These are phyloP conservation scores for Drosophila neonasuta DNA, from an alignment of 2,888 invertebrate species.

Conservation along the genomic window DNA sequence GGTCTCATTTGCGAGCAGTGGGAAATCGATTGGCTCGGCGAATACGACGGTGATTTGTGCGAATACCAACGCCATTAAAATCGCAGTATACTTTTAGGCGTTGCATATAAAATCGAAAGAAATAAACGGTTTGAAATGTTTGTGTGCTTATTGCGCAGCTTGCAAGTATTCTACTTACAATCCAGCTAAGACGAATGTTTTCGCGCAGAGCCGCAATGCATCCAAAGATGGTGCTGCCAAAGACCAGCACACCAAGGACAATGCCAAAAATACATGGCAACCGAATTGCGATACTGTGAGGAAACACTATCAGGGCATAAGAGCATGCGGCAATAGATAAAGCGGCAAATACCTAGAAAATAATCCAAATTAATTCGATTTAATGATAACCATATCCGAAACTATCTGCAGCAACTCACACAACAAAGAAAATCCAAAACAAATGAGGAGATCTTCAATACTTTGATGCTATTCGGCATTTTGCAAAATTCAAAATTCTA, in stretches of 20 bases:
- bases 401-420: slow-evolving; percentile 58
- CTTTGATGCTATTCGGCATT: slow-evolving; percentile 71
- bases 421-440: slow-evolving; percentile 76
- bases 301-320: slow-evolving; percentile 65
- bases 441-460: slow-evolving; percentile 71
- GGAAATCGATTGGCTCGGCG: slow-evolving; percentile 69
- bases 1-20: slow-evolving; percentile 67
- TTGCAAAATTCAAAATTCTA: slow-evolving; percentile 9
- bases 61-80: slow-evolving; percentile 61
- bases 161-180: slow-evolving; percentile 59
- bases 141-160: background rate
- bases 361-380: slow-evolving; percentile 2
- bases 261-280: slow-evolving; percentile 75
- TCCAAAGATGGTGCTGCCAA: slow-evolving; percentile 69
- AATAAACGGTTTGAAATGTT: no score
- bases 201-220: slow-evolving; percentile 66
- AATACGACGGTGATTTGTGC: slow-evolving; percentile 75
- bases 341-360: slow-evolving; percentile 63
- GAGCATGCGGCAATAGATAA: slow-evolving; percentile 67
- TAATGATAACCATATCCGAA: slow-evolving; percentile 20
- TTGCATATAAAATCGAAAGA: background rate
- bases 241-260: slow-evolving; percentile 64
- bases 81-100: slow-evolving; percentile 61
- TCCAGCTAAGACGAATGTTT: slow-evolving; percentile 65
- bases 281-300: slow-evolving; percentile 62